Conservation (phyloP, 2,113 vertebrate species). For the Gyps fulvus region DNA sequence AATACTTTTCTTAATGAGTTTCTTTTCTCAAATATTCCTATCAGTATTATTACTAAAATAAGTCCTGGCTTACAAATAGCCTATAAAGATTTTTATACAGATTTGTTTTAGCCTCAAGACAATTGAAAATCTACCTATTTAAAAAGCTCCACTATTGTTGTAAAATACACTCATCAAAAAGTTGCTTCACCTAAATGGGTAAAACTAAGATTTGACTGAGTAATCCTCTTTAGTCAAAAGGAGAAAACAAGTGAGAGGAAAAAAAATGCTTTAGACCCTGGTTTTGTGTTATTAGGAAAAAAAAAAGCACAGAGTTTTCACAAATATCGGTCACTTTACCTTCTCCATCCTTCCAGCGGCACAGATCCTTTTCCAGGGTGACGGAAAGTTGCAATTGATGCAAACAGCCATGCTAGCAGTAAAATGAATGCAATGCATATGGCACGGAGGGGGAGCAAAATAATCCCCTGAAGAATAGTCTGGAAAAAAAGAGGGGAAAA, state of each 20-base stretch:
- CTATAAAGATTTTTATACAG: neutral
- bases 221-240: neutral
- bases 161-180: neutral
- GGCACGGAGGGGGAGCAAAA: conserved; percentile 88
- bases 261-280: neutral
- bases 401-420: conserved; percentile 83
- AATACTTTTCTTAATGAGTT: neutral
- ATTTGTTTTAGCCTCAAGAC: neutral
- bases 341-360: conserved; percentile 89
- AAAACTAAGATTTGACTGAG: neutral
- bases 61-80: neutral
- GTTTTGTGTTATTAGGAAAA: neutral
- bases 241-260: neutral
- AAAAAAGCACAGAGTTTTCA: neutral
- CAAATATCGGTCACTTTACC: conserved; percentile 72
- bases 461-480: conserved; percentile 79
- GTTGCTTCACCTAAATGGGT: neutral
- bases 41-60: neutral
- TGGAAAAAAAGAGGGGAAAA: conserved; percentile 27
- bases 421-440: conserved; percentile 75
- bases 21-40: neutral
- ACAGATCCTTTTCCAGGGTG: conserved; percentile 74
- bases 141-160: neutral
- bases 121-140: neutral
- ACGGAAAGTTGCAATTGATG: conserved; percentile 76